Conservation (phyloP, 2,113 vertebrate species). For the Todiramphus chloris region DNA sequence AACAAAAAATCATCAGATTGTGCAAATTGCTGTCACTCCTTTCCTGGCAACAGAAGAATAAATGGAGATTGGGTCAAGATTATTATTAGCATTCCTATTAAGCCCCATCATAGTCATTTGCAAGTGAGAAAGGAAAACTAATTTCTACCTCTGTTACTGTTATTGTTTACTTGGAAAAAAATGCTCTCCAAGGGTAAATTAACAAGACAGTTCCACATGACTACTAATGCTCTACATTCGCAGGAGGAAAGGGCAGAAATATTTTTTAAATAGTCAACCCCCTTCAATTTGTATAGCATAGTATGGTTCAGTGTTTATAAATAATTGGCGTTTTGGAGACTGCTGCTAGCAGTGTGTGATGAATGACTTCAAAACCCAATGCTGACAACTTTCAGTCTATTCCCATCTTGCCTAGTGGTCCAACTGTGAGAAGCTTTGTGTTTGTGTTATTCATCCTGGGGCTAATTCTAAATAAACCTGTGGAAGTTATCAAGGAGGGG, state of each 20-base stretch:
- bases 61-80: neutral
- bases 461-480: neutral
- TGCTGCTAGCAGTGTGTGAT: neutral
- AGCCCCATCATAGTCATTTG: neutral
- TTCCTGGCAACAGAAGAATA: neutral
- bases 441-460: neutral
- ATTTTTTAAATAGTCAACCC: neutral
- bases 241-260: neutral
- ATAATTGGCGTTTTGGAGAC: neutral
- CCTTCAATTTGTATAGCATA: neutral
- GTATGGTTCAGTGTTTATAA: conserved; percentile 2
- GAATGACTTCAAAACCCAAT: neutral
- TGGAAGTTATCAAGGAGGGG: neutral
- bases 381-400: neutral
- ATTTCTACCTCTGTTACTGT: neutral
- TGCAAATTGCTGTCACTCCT: neutral
- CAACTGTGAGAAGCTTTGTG: neutral
- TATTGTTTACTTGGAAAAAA: neutral
- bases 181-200: neutral
- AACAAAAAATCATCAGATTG: neutral
- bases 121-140: neutral
- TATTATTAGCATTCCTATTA: neutral
- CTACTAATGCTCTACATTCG: neutral
- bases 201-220: neutral
- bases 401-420: neutral